Base-by-base conservation (phyloP, 2,888 invertebrate genomes). In the Clitarchus hookeri region DNA sequence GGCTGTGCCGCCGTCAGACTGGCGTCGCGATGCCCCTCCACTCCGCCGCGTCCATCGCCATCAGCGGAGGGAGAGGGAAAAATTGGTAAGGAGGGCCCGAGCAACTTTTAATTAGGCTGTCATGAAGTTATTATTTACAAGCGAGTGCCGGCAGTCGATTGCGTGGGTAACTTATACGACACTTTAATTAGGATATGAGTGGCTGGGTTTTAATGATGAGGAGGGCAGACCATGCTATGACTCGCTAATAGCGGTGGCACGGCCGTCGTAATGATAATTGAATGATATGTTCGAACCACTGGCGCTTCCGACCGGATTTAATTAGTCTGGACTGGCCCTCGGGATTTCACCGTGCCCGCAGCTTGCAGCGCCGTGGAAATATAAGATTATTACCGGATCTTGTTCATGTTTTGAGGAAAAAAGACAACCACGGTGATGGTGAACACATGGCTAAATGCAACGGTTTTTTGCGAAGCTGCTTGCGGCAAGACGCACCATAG, bases 141-240 rank as follows among this genome's bases (percentile, higher is more conserved):
- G 65, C 65, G 65, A 8, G 48, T 16, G 48, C 65, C 65, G 65
- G 65, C 16, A 13, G 65, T 13, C 65, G 65, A 0, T 65, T 65
- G 23, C 65, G 65, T 65, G 65, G 65, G 19, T 65, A 65, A 65
- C 65, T 65, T 65, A 65, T 65, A 65, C 65, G 65, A 65, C 65
- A 65, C 65, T 65, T 65, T 65, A 65, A 65, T 65, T 65, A n/a
- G 65, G 65, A n/a, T 65, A 65, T 65, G 65, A 65, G 65, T 65
- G 65, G 65, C 65, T 23, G 65, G 19, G 65, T 65, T 16, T 65
- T 65, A 65, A 65, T 65, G 65, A 65, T n/a, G 65, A 65, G n/a
- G 65, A 65, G 8, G 65, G 65, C 65, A 23, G 65, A 19, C 65
- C 23, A 19, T 16, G 23, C 65, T n/a, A 19, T 65, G 65, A 65